Evolutionary conservation across 2,888 invertebrate genomes (phyloP).

Genomic region (Andrena minutula): DNA sequence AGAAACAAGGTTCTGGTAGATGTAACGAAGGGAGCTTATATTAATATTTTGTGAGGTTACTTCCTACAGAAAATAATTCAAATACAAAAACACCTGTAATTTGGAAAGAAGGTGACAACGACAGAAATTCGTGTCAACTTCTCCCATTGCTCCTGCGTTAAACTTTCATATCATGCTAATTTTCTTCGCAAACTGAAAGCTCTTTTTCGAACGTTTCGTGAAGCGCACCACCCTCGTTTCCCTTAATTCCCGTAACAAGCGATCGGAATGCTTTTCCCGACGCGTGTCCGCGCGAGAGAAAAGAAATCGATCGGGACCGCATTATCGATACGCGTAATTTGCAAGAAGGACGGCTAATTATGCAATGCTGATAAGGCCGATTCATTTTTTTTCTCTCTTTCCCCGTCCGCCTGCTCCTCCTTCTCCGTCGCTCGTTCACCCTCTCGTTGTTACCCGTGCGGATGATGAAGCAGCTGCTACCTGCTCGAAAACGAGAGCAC

Average conservation of each 20-base stretch:
- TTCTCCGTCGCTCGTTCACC: neutral
- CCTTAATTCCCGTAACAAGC: conserved; percentile 34
- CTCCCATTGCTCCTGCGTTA: too few relatives aligned
- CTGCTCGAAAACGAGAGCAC: conserved; percentile 53
- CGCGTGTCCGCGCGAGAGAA: conserved; percentile 7
- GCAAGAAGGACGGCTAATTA: conserved; percentile 59
- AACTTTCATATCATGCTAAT: too few relatives aligned
- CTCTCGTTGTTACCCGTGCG: neutral
- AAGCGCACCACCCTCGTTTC: conserved; percentile 10
- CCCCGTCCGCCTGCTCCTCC: neutral
- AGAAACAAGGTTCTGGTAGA: too few relatives aligned
- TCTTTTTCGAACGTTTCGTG: neutral
- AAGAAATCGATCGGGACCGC: conserved; percentile 26
- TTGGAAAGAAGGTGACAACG: too few relatives aligned
- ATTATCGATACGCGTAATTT: conserved; percentile 68
- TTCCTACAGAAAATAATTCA: too few relatives aligned
- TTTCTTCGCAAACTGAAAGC: too few relatives aligned
- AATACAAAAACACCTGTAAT: too few relatives aligned
- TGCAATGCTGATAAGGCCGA: conserved; percentile 61
- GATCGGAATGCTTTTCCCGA: conserved; percentile 5
- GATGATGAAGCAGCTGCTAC: conserved; percentile 70
- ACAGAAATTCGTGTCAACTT: too few relatives aligned
- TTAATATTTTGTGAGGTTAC: too few relatives aligned
- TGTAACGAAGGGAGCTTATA: too few relatives aligned
- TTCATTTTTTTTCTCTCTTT: conserved; percentile 52